phyloP scores from a whole-genome alignment of 2,797 vertebrate species.

The Dermochelys coriacea region DNA sequence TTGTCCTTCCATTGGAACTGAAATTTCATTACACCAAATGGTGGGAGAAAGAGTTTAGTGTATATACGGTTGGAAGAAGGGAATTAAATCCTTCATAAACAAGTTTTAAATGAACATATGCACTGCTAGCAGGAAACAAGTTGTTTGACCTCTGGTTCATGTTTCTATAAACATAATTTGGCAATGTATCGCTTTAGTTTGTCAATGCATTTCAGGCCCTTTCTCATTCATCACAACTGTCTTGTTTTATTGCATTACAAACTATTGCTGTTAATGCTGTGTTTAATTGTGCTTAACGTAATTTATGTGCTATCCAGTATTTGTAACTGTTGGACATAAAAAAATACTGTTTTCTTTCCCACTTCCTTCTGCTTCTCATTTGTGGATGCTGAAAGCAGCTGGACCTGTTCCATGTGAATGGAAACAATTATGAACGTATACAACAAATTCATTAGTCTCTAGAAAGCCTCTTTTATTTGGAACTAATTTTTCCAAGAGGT shows the following conservation, averaged over 20 bases:
- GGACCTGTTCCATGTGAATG: constrained; percentile 71
- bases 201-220: constrained; percentile 24
- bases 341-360: constrained; percentile 65
- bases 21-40: neutral
- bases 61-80: neutral
- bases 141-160: constrained; percentile 50
- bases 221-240: constrained; percentile 57
- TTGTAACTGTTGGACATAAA: constrained; percentile 68
- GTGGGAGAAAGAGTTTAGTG: neutral
- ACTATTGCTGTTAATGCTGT: constrained; percentile 69
- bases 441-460: constrained; percentile 60
- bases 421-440: constrained; percentile 61
- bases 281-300: constrained; percentile 74
- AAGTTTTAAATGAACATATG: neutral
- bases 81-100: constrained; percentile 12
- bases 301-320: constrained; percentile 65
- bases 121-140: constrained; percentile 37
- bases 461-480: constrained; percentile 9
- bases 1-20: neutral
- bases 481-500: constrained; percentile 25
- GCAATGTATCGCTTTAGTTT: constrained; percentile 22
- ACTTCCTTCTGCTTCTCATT: constrained; percentile 72
- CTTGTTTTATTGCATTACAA: constrained; percentile 69
- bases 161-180: constrained; percentile 70
- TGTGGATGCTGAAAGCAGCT: constrained; percentile 74